Conservation (phyloP, 2,888 invertebrate species). For the Clanis bilineata region DNA sequence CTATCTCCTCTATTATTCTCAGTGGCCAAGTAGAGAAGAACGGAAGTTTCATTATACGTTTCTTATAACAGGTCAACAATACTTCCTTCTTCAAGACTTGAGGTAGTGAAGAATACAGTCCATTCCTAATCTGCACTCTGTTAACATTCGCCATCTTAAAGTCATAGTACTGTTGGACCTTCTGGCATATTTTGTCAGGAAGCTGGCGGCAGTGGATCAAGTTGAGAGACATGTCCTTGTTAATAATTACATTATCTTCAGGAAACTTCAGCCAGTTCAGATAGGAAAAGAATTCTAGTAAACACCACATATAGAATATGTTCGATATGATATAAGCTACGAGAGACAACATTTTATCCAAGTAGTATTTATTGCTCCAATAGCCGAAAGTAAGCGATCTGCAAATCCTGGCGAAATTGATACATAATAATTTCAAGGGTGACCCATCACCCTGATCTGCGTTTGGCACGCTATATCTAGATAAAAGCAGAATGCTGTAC, state of each 20-base stretch:
- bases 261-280: conserved; percentile 27
- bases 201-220: conserved; percentile 31
- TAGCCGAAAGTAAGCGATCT: conserved; percentile 37
- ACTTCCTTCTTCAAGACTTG: conserved; percentile 34
- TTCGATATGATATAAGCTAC: conserved; percentile 33
- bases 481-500: conserved; percentile 15
- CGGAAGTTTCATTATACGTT: conserved; percentile 32
- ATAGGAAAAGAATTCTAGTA: conserved; percentile 37
- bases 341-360: conserved; percentile 36
- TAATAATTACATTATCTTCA: conserved; percentile 25
- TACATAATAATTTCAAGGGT: conserved; percentile 19
- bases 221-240: conserved; percentile 23
- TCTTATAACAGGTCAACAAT: conserved; percentile 24
- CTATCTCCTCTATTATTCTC: conserved; percentile 30
- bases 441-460: neutral
- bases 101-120: conserved; percentile 32
- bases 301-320: conserved; percentile 39
- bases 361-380: conserved; percentile 14
- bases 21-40: conserved; percentile 41
- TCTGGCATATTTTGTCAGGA: conserved; percentile 32
- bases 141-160: conserved; percentile 28
- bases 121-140: conserved; percentile 30
- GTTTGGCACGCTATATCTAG: conserved; percentile 12
- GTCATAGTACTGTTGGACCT: conserved; percentile 32
- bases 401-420: conserved; percentile 35